A percentile compares a stretch with the other conserved stretches of the same genome.
Conservation (phyloP, 2,888 invertebrate species). For the Pediacus dermestoides region DNA sequence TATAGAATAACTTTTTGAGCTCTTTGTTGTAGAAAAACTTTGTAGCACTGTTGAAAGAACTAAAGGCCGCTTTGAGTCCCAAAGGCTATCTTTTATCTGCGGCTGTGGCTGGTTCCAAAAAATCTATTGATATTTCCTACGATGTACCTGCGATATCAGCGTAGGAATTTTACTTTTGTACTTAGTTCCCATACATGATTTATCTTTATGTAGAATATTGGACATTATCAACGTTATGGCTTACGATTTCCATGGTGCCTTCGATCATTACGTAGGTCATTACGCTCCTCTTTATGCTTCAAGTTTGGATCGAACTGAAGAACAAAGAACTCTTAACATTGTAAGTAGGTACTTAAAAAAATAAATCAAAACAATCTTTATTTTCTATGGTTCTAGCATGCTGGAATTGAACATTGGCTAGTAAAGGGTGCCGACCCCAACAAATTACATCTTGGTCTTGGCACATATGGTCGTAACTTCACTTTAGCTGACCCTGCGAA, state of each 20-base stretch:
- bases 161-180: conserved; percentile 24
- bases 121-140: conserved; percentile 33
- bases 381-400: conserved; percentile 45
- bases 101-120: conserved; percentile 35
- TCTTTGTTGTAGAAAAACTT: conserved; percentile 38
- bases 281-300: conserved; percentile 61
- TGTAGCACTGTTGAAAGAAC: conserved; percentile 30
- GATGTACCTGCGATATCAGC: conserved; percentile 30
- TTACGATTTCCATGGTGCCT: conserved; percentile 64
- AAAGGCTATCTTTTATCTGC: conserved; percentile 33
- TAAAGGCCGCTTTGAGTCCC: conserved; percentile 28
- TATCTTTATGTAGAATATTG: conserved; percentile 28
- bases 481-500: conserved; percentile 51
- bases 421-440: conserved; percentile 55
- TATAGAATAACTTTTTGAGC: not conserved
- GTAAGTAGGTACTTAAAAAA: conserved; percentile 21
- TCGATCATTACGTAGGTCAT: conserved; percentile 61
- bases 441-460: conserved; percentile 68
- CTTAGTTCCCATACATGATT: conserved; percentile 8
- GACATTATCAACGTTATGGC: conserved; percentile 49
- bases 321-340: conserved; percentile 25
- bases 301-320: conserved; percentile 41
- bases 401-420: conserved; percentile 54
- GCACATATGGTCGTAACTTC: conserved; percentile 68
- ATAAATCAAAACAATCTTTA: not conserved